A percentile compares a stretch with the other conserved stretches of the same genome.
phyloP scores from a whole-genome alignment of 2,888 invertebrate genomes.

The Ariolimax columbianus region DNA sequence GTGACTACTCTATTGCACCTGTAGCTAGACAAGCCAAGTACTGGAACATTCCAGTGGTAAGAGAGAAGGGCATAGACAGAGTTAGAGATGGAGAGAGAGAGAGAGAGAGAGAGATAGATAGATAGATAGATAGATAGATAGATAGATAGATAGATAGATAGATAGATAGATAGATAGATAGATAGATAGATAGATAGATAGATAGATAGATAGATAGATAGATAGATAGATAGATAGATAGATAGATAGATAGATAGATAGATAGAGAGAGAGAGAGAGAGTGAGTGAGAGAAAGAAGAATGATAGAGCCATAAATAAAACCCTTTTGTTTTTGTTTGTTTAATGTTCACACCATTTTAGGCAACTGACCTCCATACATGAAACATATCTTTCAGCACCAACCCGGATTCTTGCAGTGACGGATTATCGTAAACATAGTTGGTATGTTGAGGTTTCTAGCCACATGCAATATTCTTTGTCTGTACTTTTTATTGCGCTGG shows the following conservation, averaged over 20 bases:
- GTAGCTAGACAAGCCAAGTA: conserved; percentile 44
- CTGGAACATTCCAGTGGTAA: conserved; percentile 44
- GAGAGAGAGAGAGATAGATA: not conserved
- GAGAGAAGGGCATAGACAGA: too few relatives aligned
- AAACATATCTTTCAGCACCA: too few relatives aligned
- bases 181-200: conserved; percentile 8
- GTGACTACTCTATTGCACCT: conserved; percentile 46
- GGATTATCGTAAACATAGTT: too few relatives aligned
- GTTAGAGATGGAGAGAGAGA: not conserved
- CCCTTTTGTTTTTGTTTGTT: too few relatives aligned
- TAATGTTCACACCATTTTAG: too few relatives aligned
- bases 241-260: conserved; percentile 8
- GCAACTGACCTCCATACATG: too few relatives aligned
- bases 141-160: conserved; percentile 8
- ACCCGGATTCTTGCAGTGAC: too few relatives aligned
- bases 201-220: conserved; percentile 4
- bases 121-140: conserved; percentile 19
- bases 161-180: conserved; percentile 4
- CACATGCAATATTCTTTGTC: too few relatives aligned
- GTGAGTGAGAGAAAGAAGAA: not conserved
- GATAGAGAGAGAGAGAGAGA: not conserved
- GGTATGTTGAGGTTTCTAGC: too few relatives aligned
- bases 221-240: conserved; percentile 8
- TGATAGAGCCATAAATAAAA: not conserved
- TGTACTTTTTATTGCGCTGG: too few relatives aligned